Conservation (phyloP, 2,113 vertebrate genomes). For the Mobula hypostoma region DNA sequence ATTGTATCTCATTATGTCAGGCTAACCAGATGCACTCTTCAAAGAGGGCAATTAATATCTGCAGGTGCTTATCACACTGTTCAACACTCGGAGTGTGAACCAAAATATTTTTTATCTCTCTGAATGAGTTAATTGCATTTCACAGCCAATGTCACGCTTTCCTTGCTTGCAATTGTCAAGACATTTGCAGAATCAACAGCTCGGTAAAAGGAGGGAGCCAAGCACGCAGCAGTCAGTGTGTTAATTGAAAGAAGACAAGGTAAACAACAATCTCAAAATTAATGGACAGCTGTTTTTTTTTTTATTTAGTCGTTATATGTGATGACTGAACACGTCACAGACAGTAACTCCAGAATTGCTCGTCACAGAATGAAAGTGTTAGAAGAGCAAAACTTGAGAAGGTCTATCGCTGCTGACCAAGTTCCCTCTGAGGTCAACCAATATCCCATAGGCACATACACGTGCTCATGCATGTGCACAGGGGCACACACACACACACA, state of each 20-base stretch:
- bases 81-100: neutral
- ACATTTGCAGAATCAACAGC: neutral
- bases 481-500: too few species aligned
- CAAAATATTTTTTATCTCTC: neutral
- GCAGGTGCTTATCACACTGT: neutral
- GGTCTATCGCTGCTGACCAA: conserved; percentile 48
- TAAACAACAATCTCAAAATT: conserved; percentile 51
- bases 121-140: conserved; percentile 14
- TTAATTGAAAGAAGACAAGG: conserved; percentile 38
- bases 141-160: neutral
- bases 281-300: conserved; percentile 53
- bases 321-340: conserved; percentile 60
- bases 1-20: too few species aligned
- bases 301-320: conserved; percentile 57
- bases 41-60: neutral
- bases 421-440: too few species aligned
- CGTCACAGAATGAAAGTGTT: conserved; percentile 62
- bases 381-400: conserved; percentile 44
- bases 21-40: neutral
- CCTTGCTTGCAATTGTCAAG: neutral
- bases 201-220: neutral
- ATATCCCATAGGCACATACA: too few species aligned
- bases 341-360: conserved; percentile 60
- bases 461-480: too few species aligned
- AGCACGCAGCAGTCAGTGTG: neutral